phyloP scores from a whole-genome alignment of 2,888 invertebrate genomes.

The Orthonevra nobilis region DNA sequence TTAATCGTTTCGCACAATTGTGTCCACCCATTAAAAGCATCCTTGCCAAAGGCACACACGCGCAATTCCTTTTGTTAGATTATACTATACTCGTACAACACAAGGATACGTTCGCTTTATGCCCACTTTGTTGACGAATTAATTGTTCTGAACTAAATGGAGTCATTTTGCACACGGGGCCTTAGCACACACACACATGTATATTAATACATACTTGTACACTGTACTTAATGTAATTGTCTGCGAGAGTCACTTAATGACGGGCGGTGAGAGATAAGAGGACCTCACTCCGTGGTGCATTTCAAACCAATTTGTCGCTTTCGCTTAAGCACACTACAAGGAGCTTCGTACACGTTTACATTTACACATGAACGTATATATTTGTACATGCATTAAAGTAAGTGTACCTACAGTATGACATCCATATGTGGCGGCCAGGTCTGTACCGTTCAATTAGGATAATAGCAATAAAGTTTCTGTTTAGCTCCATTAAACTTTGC shows the following conservation, averaged over 20 bases:
- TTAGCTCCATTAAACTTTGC: constrained; percentile 67
- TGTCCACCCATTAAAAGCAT: constrained; percentile 43
- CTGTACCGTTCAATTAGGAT: constrained; percentile 69
- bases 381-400: constrained; percentile 29
- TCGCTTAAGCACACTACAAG: constrained; percentile 60
- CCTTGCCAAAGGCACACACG: neutral
- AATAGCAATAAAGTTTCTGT: constrained; percentile 70
- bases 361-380: neutral
- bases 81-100: too few species aligned
- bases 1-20: constrained; percentile 44
- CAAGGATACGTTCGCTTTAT: constrained; percentile 44
- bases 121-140: constrained; percentile 62
- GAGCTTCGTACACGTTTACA: constrained; percentile 2
- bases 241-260: constrained; percentile 24
- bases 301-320: constrained; percentile 67
- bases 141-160: constrained; percentile 64
- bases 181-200: constrained; percentile 20
- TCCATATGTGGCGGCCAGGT: constrained; percentile 44
- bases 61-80: constrained; percentile 51
- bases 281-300: constrained; percentile 39
- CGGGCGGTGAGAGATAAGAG: constrained; percentile 25
- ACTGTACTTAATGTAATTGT: constrained; percentile 27
- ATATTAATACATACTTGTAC: constrained; percentile 16
- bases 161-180: constrained; percentile 45
- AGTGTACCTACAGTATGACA: constrained; percentile 41